Conservation (phyloP, 1,140 invertebrate genomes). For the Heliconius eleuchia region DNA sequence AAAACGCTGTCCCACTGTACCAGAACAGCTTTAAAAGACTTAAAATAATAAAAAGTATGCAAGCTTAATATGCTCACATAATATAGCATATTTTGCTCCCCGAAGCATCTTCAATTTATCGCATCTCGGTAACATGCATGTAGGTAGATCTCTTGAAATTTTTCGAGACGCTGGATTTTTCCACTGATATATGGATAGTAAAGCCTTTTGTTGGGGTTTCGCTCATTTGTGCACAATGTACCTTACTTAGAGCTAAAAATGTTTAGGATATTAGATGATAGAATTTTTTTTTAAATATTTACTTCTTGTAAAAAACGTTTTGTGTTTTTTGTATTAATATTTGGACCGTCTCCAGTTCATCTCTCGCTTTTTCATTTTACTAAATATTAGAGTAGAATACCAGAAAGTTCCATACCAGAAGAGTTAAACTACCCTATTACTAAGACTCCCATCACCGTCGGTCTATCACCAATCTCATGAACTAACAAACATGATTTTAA, state of each 20-base stretch:
- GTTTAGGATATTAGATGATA: background rate
- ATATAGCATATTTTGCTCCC: background rate
- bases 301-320: too few relatives aligned
- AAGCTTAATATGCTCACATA: background rate
- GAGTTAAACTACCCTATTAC: too few relatives aligned
- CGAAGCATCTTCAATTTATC: constrained; percentile 12
- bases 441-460: too few relatives aligned
- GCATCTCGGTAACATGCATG: background rate
- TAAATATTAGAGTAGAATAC: too few relatives aligned
- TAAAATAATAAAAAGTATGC: background rate
- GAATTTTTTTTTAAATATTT: background rate
- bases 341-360: too few relatives aligned
- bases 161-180: constrained; percentile 1
- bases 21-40: background rate
- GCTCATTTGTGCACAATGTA: background rate
- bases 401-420: too few relatives aligned
- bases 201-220: background rate
- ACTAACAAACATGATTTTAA: too few relatives aligned
- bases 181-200: constrained; percentile 10
- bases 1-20: too few relatives aligned
- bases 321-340: too few relatives aligned
- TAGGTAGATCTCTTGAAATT: constrained; percentile 9
- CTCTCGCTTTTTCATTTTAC: too few relatives aligned
- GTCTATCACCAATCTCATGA: too few relatives aligned
- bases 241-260: background rate